phyloP scores from a whole-genome alignment of 2,888 invertebrate genomes.

The Stenoptilia bipunctidactyla region DNA sequence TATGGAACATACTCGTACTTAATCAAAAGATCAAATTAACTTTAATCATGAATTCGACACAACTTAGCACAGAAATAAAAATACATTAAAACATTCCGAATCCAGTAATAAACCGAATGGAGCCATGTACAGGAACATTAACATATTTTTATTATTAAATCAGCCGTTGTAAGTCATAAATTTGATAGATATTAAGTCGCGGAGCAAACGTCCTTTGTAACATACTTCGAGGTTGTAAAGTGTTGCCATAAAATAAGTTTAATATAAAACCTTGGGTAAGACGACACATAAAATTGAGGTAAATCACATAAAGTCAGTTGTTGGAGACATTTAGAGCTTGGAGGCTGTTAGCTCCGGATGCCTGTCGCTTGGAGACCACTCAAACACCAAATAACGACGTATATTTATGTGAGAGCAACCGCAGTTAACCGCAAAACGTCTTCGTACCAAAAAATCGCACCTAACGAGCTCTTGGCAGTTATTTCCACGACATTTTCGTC shows the following conservation, averaged over 20 bases:
- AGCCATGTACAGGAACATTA: conserved; percentile 2
- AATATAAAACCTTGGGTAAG: conserved; percentile 58
- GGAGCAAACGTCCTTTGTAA: conserved; percentile 36
- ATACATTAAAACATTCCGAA: conserved; percentile 8
- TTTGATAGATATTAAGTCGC: too few relatives aligned
- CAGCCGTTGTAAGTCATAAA: too few relatives aligned
- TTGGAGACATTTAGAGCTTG: conserved; percentile 62
- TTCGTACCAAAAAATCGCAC: neutral
- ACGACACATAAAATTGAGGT: conserved; percentile 67
- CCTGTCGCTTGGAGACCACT: conserved; percentile 39
- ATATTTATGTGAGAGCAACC: conserved; percentile 34
- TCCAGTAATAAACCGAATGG: conserved; percentile 1
- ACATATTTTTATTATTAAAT: neutral
- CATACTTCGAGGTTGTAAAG: conserved; percentile 57
- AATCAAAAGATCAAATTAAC: too few relatives aligned
- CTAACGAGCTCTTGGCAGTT: neutral
- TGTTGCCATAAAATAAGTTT: conserved; percentile 61
- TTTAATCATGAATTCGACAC: too few relatives aligned
- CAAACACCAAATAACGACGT: conserved; percentile 39
- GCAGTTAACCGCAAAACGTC: conserved; percentile 22
- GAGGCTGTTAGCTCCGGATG: conserved; percentile 59
- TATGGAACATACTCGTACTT: too few relatives aligned
- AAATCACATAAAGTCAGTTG: conserved; percentile 67
- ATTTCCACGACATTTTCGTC: too few relatives aligned
- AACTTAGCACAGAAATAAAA: too few relatives aligned